phyloP scores from a whole-genome alignment of 2,888 invertebrate species.

The Pseudococcus jackbeardsleyi region DNA sequence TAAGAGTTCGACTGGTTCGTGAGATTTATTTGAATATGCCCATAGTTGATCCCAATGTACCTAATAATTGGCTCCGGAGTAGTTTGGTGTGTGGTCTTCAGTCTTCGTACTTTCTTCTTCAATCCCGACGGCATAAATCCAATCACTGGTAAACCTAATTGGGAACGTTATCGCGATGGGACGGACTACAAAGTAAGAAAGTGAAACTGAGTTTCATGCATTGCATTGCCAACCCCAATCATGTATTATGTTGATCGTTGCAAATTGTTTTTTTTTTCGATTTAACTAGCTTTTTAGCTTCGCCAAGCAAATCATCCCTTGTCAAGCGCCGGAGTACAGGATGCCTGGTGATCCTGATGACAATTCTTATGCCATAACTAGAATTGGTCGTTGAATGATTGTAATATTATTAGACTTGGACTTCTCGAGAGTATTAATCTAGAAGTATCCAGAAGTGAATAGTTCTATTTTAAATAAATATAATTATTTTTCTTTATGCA shows the following conservation, averaged over 20 bases:
- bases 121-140: constrained; percentile 12
- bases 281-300: not conserved
- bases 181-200: not conserved
- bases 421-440: no score
- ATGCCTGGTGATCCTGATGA: constrained; percentile 12
- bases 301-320: not conserved
- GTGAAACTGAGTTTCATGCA: no score
- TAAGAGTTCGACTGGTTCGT: no score
- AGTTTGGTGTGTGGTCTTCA: not conserved
- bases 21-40: no score
- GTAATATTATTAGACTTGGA: not conserved
- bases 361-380: not conserved
- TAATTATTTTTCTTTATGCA: no score
- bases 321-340: constrained; percentile 12
- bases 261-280: not conserved
- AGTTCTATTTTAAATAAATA: no score
- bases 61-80: not conserved
- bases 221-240: no score
- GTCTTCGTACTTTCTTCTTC: not conserved
- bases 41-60: not conserved
- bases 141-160: constrained; percentile 2
- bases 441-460: no score
- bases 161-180: constrained; percentile 9
- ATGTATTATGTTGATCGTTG: not conserved
- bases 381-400: not conserved